Evolutionary conservation across 92 coral and sea anemone genomes (phyloP), one percentile per base, ranked within the genome.

Genomic region (Bergia sp.): DNA sequence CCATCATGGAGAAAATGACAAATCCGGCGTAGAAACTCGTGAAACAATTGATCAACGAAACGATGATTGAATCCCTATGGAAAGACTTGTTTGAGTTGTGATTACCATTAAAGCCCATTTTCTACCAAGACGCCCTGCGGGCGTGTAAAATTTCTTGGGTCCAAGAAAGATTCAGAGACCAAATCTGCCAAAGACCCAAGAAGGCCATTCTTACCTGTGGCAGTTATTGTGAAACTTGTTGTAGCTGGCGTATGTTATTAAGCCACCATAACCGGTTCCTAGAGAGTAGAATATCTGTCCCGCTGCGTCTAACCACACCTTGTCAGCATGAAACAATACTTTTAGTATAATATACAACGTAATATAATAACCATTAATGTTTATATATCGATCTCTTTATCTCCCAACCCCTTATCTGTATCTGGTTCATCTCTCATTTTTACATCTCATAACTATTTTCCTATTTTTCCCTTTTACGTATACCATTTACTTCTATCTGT

Each of bases 281-380:
- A 96, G 92, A n/a, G 98, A 94, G 88, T 94, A 96, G 92, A 96
- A 96, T 85, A 96, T 96, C 90, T 96, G 98, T 1, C 98, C 96
- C 29, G 98, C 98, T 50, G 98, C 98, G 10, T 94, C 92, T 72
- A 94, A 94, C 98, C 98, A 96, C 50, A 96, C 98, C 96, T 94
- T 39, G 7, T 13, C 20, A 57, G 55, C 0, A 72, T 23, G 8
- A 20, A 72, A 72, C 2, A 71, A 2, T 29, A 72, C 11, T 72
- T 6, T 72, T 10, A 53, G 58, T 53, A 53, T 16, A 53, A 53
- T 10, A 16, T 1, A 53, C 16, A 9, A 0, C 58, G 2, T 50
- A 50, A 10, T 15, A 7, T 8, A 29, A 29, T 29, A 10, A 53
- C 15, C 58, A 9, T 47, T 12, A 47, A 47, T 47, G 9, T 8